A percentile compares a stretch with the other conserved stretches of the same genome.
These are phyloP conservation scores for Amphimallon solstitiale DNA, from an alignment of 2,888 invertebrate genomes.

Conservation along the genomic window DNA sequence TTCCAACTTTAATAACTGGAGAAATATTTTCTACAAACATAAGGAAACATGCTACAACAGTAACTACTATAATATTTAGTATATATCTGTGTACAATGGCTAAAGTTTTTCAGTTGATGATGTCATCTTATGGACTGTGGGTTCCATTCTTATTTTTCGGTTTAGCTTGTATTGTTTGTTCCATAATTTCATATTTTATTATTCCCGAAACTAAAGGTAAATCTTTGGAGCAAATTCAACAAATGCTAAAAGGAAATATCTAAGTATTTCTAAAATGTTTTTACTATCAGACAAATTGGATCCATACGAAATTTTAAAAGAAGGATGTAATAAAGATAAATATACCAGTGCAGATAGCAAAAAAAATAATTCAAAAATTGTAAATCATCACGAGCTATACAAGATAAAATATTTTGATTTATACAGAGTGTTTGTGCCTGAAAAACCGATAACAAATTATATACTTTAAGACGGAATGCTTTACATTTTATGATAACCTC, in stretches of 20 bases:
- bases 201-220: constrained; percentile 60
- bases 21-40: constrained; percentile 55
- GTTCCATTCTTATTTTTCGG: constrained; percentile 55
- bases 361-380: too few relatives aligned
- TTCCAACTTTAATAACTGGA: constrained; percentile 55
- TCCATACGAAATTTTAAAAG: too few relatives aligned
- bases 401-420: too few relatives aligned
- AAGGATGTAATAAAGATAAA: too few relatives aligned
- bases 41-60: constrained; percentile 53
- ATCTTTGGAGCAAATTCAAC: constrained; percentile 59
- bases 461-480: too few relatives aligned
- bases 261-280: too few relatives aligned
- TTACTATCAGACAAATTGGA: too few relatives aligned
- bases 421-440: too few relatives aligned
- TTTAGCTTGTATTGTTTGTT: constrained; percentile 47
- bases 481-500: too few relatives aligned
- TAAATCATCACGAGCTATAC: too few relatives aligned
- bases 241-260: constrained; percentile 48
- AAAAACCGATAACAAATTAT: too few relatives aligned
- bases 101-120: constrained; percentile 54
- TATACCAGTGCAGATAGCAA: too few relatives aligned
- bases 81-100: constrained; percentile 46
- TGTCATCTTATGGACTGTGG: constrained; percentile 53
- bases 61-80: constrained; percentile 51
- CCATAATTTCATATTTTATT: constrained; percentile 51